Evolutionary conservation across 2,888 invertebrate genomes (phyloP), one percentile per base, ranked within the genome.

Genomic region (Apocheima hispidaria): DNA sequence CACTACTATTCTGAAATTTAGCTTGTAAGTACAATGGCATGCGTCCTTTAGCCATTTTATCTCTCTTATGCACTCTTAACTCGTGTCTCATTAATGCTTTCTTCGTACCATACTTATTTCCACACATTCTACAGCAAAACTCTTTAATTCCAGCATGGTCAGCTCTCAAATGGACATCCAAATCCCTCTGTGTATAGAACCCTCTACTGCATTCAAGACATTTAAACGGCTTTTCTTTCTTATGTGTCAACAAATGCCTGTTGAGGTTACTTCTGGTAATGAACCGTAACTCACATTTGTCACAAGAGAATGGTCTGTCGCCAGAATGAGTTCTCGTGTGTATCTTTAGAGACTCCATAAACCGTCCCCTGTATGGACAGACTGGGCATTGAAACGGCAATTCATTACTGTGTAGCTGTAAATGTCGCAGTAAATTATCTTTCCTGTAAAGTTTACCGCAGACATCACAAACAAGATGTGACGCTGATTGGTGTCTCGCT

Each of bases 61-160:
- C 76, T 62, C 88, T 81, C 48, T 87, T 88, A 52, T 88, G 88
- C 2, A 87, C 83, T 49, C 80, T 74, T 28, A 87, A 57, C 64
- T 87, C 84, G 72, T 88, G 88, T 49, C 85, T 80, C 86, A 86
- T 85, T 3, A 87, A 59, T 10, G 83, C 82, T 68, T 84, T 87
- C 35, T 77, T 82, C 9, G 81, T 83, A 0, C 83, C 81, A 79
- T 85, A 88, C 48, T 84, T 86, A 63, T 83, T 87, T 0, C 79
- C 82, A 73, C 88, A 88, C 9, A 82, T 36, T 38, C 63, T 72
- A 54, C 88, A 88, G 9, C 65, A 65, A 69, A 78, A 84, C 51
- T 86, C 83, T 53, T 83, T 86, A 0, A 85, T 70, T 0, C 87
- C 87, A 23, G 70, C 74, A 72, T 88, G 88, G 69, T 87, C 85